Percentiles rank a stretch among this genome's conserved stretches.
phyloP scores from a whole-genome alignment of 1,140 invertebrate genomes.

The Drosophila setifemur region DNA sequence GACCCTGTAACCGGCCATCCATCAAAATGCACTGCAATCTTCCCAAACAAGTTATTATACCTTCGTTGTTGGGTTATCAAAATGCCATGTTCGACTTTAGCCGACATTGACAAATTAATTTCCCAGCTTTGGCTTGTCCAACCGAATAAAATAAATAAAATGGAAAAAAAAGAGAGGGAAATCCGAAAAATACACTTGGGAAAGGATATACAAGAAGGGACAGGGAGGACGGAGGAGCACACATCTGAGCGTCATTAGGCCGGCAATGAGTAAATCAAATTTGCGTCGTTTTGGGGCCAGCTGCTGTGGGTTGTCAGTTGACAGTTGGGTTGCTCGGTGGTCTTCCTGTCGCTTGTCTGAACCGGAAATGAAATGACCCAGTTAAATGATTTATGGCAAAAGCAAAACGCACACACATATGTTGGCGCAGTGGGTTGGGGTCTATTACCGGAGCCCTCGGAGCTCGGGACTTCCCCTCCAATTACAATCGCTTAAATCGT shows the following conservation, averaged over 20 bases:
- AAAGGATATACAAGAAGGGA: background rate
- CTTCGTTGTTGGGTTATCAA: conserved; percentile 25
- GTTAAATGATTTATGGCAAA: conserved; percentile 74
- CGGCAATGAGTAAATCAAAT: conserved; percentile 74
- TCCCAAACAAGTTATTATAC: conserved; percentile 11
- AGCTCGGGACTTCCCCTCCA: background rate
- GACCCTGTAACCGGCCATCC: conserved; percentile 6
- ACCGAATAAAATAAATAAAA: background rate
- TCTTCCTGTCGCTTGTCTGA: conserved; percentile 68
- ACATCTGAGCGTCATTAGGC: conserved; percentile 62
- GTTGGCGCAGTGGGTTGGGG: background rate
- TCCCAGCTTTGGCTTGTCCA: conserved; percentile 16
- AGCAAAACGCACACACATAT: conserved; percentile 19
- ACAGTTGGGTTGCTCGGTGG: conserved; percentile 54
- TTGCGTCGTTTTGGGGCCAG: conserved; percentile 56
- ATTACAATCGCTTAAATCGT: conserved; percentile 19
- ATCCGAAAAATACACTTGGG: background rate
- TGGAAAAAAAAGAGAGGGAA: background rate
- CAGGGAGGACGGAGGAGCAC: conserved; percentile 14
- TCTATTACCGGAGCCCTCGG: conserved; percentile 39
- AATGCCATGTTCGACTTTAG: conserved; percentile 68
- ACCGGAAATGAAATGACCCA: conserved; percentile 78
- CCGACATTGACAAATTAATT: conserved; percentile 80
- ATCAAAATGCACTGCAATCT: conserved; percentile 35
- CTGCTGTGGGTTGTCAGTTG: conserved; percentile 51